phyloP scores from a whole-genome alignment of 2,797 vertebrate genomes.

The Sebastes taczanowskii region DNA sequence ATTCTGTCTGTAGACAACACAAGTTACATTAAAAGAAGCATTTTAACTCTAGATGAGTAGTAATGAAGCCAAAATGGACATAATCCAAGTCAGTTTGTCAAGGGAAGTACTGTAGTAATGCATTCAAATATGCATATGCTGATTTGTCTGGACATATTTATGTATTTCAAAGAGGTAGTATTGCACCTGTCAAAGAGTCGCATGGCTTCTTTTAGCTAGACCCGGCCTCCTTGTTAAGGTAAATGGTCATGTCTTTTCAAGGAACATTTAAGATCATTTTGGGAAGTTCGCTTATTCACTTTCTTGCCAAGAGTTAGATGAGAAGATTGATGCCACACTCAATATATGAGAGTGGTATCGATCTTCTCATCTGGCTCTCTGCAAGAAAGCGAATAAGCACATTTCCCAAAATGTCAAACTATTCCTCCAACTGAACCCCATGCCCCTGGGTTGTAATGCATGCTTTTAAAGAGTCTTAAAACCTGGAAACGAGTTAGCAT shows the following conservation, averaged over 20 bases:
- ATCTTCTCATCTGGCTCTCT: neutral
- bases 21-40: neutral
- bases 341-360: neutral
- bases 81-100: neutral
- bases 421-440: neutral
- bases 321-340: no score
- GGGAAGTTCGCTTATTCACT: neutral
- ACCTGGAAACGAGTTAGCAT: no score
- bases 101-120: neutral
- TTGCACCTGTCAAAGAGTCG: neutral
- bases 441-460: neutral
- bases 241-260: neutral
- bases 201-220: neutral
- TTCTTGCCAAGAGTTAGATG: neutral
- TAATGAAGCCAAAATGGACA: neutral
- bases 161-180: neutral
- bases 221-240: neutral
- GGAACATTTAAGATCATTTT: neutral
- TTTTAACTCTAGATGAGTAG: neutral
- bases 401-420: neutral
- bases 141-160: neutral
- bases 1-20: neutral
- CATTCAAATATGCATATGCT: neutral
- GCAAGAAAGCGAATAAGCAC: neutral
- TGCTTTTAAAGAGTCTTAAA: neutral